Conservation (phyloP, 2,113 vertebrate genomes). For the Tragelaphus imberbis region DNA sequence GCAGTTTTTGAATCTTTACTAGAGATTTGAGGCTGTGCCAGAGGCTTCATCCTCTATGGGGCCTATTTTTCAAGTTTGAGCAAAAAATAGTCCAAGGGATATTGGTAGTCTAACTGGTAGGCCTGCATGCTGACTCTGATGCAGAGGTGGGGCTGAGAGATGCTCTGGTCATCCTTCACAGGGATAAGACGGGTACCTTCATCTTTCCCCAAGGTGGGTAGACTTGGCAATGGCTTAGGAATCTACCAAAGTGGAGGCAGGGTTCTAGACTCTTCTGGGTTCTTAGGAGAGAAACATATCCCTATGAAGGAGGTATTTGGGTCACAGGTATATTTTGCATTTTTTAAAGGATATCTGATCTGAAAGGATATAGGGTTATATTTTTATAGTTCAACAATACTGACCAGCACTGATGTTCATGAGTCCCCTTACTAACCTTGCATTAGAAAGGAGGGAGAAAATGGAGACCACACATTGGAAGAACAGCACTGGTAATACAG, state of each 20-base stretch:
- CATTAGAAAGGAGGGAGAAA: conserved; percentile 2
- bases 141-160: neutral
- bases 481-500: neutral
- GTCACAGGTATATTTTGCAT: neutral
- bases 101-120: neutral
- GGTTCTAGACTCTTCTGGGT: neutral
- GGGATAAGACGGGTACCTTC: neutral
- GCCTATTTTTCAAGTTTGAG: neutral
- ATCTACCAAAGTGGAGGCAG: neutral
- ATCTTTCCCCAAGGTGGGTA: neutral
- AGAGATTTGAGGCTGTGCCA: neutral
- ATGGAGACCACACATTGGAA: neutral
- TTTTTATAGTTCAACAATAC: neutral
- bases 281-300: neutral
- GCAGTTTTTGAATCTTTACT: neutral
- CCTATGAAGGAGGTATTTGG: neutral
- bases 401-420: neutral
- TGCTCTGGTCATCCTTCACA: neutral
- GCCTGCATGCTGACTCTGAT: neutral
- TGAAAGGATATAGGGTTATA: neutral
- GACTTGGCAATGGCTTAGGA: neutral
- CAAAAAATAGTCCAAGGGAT: neutral
- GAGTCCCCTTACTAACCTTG: neutral
- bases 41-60: neutral
- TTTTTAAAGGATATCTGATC: neutral